A percentile compares a stretch with the other conserved stretches of the same genome.
Conservation (phyloP, 2,113 vertebrate genomes). For the Phodopus roborovskii region DNA sequence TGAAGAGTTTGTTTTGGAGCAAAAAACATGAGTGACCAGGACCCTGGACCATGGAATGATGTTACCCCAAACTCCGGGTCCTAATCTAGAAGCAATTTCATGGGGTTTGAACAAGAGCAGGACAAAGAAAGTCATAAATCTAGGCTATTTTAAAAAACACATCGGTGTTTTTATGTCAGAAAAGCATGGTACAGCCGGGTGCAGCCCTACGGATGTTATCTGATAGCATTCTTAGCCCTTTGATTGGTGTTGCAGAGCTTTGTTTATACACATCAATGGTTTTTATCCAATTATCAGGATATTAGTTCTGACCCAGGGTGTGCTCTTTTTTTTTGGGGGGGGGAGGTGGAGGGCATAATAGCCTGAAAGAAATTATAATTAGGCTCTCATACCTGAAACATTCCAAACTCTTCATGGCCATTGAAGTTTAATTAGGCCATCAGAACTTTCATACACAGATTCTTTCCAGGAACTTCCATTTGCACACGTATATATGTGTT, state of each 20-base stretch:
- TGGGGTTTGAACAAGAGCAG: not conserved
- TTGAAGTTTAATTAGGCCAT: not conserved
- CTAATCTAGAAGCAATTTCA: too few species aligned
- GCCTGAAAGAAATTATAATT: not conserved
- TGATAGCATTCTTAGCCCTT: not conserved
- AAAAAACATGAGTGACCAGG: not conserved
- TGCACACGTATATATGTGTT: not conserved
- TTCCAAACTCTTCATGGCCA: not conserved
- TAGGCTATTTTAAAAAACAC: not conserved
- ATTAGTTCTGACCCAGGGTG: not conserved
- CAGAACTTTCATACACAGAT: not conserved
- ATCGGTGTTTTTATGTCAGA: not conserved
- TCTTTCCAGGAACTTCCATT: not conserved
- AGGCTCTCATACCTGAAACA: not conserved
- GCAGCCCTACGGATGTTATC: too few species aligned
- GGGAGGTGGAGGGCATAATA: accelerated
- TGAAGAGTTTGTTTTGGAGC: not conserved
- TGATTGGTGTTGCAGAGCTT: not conserved
- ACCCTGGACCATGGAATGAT: not conserved
- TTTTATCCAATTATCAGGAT: not conserved
- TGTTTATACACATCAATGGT: not conserved
- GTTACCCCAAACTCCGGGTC: not conserved
- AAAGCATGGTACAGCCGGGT: not conserved
- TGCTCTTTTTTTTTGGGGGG: not conserved
- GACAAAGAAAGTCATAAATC: not conserved